Evolutionary conservation across 2,888 invertebrate genomes (phyloP), one percentile per base, ranked within the genome.

Genomic region (Ophioninae sp.): DNA sequence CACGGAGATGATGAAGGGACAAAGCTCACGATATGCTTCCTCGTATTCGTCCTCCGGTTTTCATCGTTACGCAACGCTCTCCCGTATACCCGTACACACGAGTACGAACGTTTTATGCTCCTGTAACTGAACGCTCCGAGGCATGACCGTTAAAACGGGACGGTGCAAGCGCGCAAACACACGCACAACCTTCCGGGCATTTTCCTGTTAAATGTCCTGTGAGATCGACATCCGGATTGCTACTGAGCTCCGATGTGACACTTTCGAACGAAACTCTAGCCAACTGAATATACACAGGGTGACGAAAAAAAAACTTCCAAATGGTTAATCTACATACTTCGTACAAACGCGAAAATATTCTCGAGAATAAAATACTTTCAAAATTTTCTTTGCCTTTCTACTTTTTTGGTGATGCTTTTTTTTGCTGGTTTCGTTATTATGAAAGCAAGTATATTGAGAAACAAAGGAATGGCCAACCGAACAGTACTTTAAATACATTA

Each of bases 181-280:
- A 67, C 37, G 50, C 7, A 57, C 20, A 56, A 39, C 76, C 80
- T 83, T 80, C 64, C 56, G 80, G 79, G 77, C 59, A 61, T 69
- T 77, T 77, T 77, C 72, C 70, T 44, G 84, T 84, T 84, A 84
- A 84, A 84, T 79, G 81, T 84, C 75, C 84, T 81, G 81, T 79
- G 81, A 81, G 84, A 81, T 79, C 81, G 79, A 81, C 84, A 84
- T 84, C 84, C 84, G 81, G 84, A 79, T 79, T 56, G 79, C 68
- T 13, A 62, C 64, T 61, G 30, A 61, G 61, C 77, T 37, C 44
- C 79, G 79, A 75, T 79, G 50, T 44, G 59, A 82, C 69, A 77
- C 77, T 77, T 77, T 37, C 44, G 69, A 69, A 61, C 37, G 61
- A 50, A 69, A 21, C 50, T 44, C 30, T 13, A 39, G 8, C 7